Percentiles rank a stretch among this genome's conserved stretches.
phyloP scores from a whole-genome alignment of 2,797 vertebrate species.

The Cyprinodon diabolis region DNA sequence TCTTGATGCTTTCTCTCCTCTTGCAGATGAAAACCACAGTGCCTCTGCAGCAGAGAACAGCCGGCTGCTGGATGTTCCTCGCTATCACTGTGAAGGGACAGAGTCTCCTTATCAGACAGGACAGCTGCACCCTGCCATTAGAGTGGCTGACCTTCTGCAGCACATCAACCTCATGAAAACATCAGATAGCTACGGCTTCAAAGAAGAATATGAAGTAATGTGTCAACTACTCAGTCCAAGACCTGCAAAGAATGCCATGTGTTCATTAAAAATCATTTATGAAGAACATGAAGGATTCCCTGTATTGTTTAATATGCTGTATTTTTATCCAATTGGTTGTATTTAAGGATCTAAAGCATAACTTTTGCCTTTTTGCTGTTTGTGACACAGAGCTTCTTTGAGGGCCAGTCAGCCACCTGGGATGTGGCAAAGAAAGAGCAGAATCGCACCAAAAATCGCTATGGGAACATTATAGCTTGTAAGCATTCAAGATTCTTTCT shows the following conservation, averaged over 20 bases:
- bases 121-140: constrained; percentile 96
- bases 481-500: constrained; percentile 67
- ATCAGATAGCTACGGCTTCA: constrained; percentile 99
- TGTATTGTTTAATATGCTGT: neutral
- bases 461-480: constrained; percentile 99
- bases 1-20: neutral
- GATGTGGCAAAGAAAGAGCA: constrained; percentile 99
- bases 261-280: constrained; percentile 6
- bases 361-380: constrained; percentile 61
- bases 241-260: constrained; percentile 13
- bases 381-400: constrained; percentile 95
- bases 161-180: constrained; percentile 99
- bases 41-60: constrained; percentile 91
- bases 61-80: constrained; percentile 93
- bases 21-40: constrained; percentile 95
- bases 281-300: neutral
- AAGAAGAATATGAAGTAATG: constrained; percentile 98
- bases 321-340: neutral
- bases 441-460: constrained; percentile 99
- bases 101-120: constrained; percentile 98
- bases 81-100: constrained; percentile 96
- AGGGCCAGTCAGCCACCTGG: constrained; percentile 99
- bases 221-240: constrained; percentile 26
- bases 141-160: constrained; percentile 96
- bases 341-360: constrained; percentile 27